Evolutionary conservation across 2,888 invertebrate genomes (phyloP).

Genomic region (Platycheirus rosarum): DNA sequence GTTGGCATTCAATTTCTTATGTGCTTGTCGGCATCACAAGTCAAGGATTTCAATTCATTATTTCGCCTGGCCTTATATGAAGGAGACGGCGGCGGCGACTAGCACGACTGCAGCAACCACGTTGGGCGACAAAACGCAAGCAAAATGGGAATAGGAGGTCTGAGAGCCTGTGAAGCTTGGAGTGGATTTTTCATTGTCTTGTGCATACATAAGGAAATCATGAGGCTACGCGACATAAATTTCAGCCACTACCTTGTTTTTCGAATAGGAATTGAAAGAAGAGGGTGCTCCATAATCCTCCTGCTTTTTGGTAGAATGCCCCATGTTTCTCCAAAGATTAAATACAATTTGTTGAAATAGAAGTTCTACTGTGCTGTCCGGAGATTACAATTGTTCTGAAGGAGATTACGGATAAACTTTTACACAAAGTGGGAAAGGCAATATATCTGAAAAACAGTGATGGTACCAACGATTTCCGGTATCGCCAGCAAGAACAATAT

Average conservation of each 20-base stretch:
- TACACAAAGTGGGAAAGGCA: conserved; percentile 8
- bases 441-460: too few relatives aligned
- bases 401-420: conserved; percentile 51
- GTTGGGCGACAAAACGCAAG: conserved; percentile 2
- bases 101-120: neutral
- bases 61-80: conserved; percentile 28
- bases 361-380: conserved; percentile 23
- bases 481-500: conserved; percentile 33
- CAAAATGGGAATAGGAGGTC: neutral
- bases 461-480: too few relatives aligned
- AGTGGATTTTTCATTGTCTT: conserved; percentile 48
- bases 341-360: neutral
- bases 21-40: conserved; percentile 67
- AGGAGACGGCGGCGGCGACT: neutral
- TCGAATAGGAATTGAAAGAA: neutral
- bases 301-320: neutral
- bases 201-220: conserved; percentile 67
- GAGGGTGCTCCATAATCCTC: neutral
- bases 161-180: neutral
- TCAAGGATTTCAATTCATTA: conserved; percentile 72
- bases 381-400: conserved; percentile 62
- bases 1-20: conserved; percentile 65
- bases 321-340: neutral
- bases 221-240: conserved; percentile 66
- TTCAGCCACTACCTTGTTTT: conserved; percentile 38